phyloP scores from a whole-genome alignment of 2,888 invertebrate species.

The Sepioteuthis lessoniana region DNA sequence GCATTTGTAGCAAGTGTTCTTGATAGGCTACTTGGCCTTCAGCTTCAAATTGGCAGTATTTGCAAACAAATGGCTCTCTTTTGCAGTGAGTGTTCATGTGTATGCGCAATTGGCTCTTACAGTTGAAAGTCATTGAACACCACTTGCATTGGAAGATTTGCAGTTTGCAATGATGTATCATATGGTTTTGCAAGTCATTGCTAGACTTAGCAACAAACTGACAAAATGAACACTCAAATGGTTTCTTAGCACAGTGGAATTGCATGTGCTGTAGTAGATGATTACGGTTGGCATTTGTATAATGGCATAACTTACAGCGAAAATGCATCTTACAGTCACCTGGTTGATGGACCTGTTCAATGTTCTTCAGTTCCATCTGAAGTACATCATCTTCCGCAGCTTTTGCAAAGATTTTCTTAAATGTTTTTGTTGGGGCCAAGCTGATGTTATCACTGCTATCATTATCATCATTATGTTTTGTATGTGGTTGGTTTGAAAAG shows the following conservation, averaged over 20 bases:
- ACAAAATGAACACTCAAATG: slow-evolving; percentile 73
- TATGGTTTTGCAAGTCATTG: slow-evolving; percentile 71
- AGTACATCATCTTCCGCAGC: slow-evolving; percentile 60
- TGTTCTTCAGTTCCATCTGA: slow-evolving; percentile 60
- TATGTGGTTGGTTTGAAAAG: background rate
- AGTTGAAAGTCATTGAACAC: slow-evolving; percentile 70
- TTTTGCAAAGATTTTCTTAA: slow-evolving; percentile 41
- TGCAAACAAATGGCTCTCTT: slow-evolving; percentile 65
- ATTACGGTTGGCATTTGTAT: slow-evolving; percentile 64
- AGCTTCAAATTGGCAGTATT: slow-evolving; percentile 70
- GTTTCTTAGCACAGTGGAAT: slow-evolving; percentile 70
- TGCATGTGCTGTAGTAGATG: slow-evolving; percentile 71
- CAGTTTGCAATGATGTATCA: slow-evolving; percentile 73
- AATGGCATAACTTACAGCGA: slow-evolving; percentile 73
- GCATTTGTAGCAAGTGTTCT: slow-evolving; percentile 55
- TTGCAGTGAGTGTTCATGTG: slow-evolving; percentile 73
- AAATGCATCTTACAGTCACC: slow-evolving; percentile 60
- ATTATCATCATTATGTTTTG: no score
- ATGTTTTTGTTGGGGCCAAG: background rate
- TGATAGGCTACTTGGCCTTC: slow-evolving; percentile 60
- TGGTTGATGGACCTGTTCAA: slow-evolving; percentile 62
- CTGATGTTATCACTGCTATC: no score
- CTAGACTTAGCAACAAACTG: slow-evolving; percentile 68
- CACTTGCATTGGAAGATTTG: slow-evolving; percentile 71
- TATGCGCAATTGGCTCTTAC: slow-evolving; percentile 73